Conservation (phyloP, 2,113 vertebrate species). For the Ceratotherium simum region DNA sequence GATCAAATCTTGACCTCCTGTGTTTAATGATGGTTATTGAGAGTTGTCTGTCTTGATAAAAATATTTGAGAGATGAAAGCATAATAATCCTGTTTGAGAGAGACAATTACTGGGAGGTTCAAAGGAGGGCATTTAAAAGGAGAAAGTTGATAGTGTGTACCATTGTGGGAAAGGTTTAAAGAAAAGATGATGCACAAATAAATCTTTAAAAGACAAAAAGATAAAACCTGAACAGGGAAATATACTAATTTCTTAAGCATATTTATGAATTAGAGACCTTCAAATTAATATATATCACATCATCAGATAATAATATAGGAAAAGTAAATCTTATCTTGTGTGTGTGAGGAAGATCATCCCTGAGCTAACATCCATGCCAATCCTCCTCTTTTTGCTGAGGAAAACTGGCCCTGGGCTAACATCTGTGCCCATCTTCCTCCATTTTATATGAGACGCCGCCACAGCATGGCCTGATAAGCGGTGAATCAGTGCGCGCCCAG, state of each 20-base stretch:
- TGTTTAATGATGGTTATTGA: slow-evolving; percentile 9
- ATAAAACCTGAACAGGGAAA: neutral
- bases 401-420: no score
- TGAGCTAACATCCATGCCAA: no score
- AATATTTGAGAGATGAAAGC: neutral
- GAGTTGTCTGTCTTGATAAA: neutral
- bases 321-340: neutral
- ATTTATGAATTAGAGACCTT: neutral
- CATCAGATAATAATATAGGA: neutral
- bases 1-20: neutral
- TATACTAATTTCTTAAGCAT: neutral
- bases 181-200: neutral
- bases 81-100: neutral
- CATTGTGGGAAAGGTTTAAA: neutral
- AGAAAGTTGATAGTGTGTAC: neutral
- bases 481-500: no score
- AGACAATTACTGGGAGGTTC: neutral
- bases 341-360: no score
- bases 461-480: no score
- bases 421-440: no score
- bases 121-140: neutral
- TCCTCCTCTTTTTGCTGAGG: no score
- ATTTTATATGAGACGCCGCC: no score
- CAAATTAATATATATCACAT: neutral
- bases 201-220: neutral